Conservation (phyloP, 2,113 vertebrate species). For the Thinocorus orbignyianus region DNA sequence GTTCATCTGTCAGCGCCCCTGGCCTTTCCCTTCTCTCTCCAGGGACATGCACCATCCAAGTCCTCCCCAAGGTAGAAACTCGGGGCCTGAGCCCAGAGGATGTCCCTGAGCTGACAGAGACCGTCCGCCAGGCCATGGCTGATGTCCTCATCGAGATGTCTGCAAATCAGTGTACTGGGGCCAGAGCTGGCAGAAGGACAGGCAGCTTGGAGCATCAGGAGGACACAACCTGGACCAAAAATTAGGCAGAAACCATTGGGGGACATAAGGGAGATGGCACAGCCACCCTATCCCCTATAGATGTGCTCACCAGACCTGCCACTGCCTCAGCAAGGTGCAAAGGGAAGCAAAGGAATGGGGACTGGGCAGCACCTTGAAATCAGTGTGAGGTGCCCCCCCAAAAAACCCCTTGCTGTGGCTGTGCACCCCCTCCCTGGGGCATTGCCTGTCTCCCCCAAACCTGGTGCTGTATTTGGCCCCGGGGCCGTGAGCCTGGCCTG, state of each 20-base stretch:
- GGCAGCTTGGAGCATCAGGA: rapidly evolving
- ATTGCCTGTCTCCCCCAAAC: neutral
- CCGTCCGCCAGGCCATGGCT: neutral
- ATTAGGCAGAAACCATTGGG: neutral
- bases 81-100: neutral
- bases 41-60: conserved; percentile 20
- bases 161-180: rapidly evolving
- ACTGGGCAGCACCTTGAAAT: neutral
- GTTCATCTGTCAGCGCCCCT: neutral
- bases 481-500: rapidly evolving
- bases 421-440: neutral
- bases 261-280: neutral
- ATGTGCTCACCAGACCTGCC: neutral
- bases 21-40: neutral
- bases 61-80: conserved; percentile 46
- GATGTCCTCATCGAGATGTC: neutral
- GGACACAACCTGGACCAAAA: rapidly evolving
- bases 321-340: neutral
- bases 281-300: neutral
- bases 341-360: neutral
- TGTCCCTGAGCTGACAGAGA: neutral
- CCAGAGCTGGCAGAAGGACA: neutral
- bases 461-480: neutral
- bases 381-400: neutral
- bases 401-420: neutral